Evolutionary conservation across 2,888 invertebrate species (phyloP).

Genomic region (Leuctra nigra): DNA sequence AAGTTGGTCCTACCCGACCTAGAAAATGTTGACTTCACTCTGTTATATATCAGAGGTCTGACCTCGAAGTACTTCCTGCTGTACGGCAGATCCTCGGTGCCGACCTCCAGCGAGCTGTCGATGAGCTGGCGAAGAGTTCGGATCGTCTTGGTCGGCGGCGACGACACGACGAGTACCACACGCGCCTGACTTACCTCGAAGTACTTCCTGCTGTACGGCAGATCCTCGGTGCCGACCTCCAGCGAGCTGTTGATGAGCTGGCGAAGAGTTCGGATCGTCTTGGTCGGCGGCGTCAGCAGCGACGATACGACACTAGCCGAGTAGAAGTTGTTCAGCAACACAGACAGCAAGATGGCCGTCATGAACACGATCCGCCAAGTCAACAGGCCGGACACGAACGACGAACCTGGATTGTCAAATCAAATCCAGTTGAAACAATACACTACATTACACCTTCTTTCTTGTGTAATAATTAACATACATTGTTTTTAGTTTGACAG

Average conservation of each 20-base stretch:
- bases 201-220: slow-evolving; percentile 60
- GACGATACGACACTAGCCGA: slow-evolving; percentile 66
- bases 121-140: slow-evolving; percentile 56
- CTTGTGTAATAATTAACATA: too few species aligned
- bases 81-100: slow-evolving; percentile 62
- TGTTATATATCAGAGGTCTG: too few species aligned
- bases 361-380: slow-evolving; percentile 56
- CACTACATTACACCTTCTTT: too few species aligned
- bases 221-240: slow-evolving; percentile 59
- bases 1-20: too few species aligned
- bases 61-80: slow-evolving; percentile 57
- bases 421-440: too few species aligned
- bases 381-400: slow-evolving; percentile 49
- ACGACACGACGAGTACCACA: slow-evolving; percentile 64
- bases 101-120: slow-evolving; percentile 57
- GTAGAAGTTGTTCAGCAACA: slow-evolving; percentile 61
- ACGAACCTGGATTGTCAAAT: slow-evolving; percentile 47
- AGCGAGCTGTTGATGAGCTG: slow-evolving; percentile 60
- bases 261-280: slow-evolving; percentile 54
- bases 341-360: slow-evolving; percentile 47
- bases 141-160: slow-evolving; percentile 60
- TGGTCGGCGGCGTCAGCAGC: slow-evolving; percentile 62
- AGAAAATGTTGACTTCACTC: too few species aligned
- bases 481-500: too few species aligned
- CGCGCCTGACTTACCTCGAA: slow-evolving; percentile 43